Evolutionary conservation across 2,113 vertebrate species (phyloP), one percentile per base, ranked within the genome.

Genomic region (Pan paniscus): DNA sequence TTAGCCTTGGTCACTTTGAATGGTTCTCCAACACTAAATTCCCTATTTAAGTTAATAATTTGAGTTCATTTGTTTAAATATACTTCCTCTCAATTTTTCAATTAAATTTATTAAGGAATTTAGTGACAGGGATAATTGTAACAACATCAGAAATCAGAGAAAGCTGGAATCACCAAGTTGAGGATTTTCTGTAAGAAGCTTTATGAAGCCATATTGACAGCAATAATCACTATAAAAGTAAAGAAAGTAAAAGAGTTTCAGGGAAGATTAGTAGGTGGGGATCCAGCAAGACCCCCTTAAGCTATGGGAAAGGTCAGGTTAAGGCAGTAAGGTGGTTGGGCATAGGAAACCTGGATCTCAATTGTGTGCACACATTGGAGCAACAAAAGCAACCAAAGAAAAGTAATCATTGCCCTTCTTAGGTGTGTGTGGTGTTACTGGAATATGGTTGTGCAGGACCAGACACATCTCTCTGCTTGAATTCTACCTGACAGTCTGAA

Each of bases 171-270:
- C n/a, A 83, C 12, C 3, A 91, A 96, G 8, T 40, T 85, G 40
- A 81, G 20, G 14, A 68, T 83, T 80, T 93, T 96, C 55, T 87
- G 5, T 52, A 48, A 59, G 38, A 97, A 86, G 87, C 2, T 46
- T 93, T 55, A 59, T 27, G 11, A 92, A 38, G 20, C 6, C 23
- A 97, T 9, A 55, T 27, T 59, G 23, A 79, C 8, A 8, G 13
- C 79, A 46, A 40, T 70, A 76, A 93, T 55, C 16, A 40, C 22
- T 55, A 70, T 16, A 32, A 82, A 52, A 76, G 3, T 40, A 40
- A 40, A 67, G 32, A 78, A 92, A 75, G 13, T 2, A 59, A 57
- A 84, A 75, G 17, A 17, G 3, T 20, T 89, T 76, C 4, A 22
- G 9, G 30, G 10, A 35, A 89, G 8, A 75, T 86, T 4, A 57